A percentile compares a stretch with the other conserved stretches of the same genome.
phyloP scores from a whole-genome alignment of 2,113 vertebrate genomes.

The Upupa epops region DNA sequence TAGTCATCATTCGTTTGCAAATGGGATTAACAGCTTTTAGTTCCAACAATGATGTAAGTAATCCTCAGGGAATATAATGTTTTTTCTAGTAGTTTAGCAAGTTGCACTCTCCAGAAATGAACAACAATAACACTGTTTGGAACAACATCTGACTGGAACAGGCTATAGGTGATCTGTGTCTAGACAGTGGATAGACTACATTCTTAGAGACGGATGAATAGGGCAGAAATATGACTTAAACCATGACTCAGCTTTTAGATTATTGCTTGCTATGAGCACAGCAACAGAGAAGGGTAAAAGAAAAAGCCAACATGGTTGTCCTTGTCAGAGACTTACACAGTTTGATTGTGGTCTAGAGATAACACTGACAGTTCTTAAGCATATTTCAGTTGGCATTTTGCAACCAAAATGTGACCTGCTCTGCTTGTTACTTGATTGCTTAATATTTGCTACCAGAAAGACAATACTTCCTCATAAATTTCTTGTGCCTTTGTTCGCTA shows the following conservation, averaged over 20 bases:
- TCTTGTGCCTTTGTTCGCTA: neutral
- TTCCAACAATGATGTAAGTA: neutral
- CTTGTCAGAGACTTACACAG: neutral
- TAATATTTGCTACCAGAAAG: slow-evolving; percentile 27
- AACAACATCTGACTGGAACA: neutral
- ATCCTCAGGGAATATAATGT: neutral
- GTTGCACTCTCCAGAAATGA: neutral
- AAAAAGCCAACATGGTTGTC: neutral
- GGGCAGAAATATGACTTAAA: neutral
- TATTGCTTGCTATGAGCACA: neutral
- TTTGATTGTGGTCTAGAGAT: neutral
- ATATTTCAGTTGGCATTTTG: slow-evolving; percentile 45
- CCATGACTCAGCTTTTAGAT: neutral
- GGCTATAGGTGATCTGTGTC: neutral
- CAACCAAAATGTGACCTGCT: neutral
- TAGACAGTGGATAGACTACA: neutral
- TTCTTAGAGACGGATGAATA: neutral
- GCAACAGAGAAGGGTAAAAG: neutral
- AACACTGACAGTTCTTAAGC: neutral
- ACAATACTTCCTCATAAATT: slow-evolving; percentile 18
- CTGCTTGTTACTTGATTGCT: slow-evolving; percentile 7
- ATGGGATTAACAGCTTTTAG: neutral
- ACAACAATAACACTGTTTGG: too few relatives aligned
- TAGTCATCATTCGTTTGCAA: neutral
- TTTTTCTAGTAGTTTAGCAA: neutral